Evolutionary conservation across 2,113 vertebrate species (phyloP), one percentile per base, ranked within the genome.

Genomic region (Dipodomys stephensi): DNA sequence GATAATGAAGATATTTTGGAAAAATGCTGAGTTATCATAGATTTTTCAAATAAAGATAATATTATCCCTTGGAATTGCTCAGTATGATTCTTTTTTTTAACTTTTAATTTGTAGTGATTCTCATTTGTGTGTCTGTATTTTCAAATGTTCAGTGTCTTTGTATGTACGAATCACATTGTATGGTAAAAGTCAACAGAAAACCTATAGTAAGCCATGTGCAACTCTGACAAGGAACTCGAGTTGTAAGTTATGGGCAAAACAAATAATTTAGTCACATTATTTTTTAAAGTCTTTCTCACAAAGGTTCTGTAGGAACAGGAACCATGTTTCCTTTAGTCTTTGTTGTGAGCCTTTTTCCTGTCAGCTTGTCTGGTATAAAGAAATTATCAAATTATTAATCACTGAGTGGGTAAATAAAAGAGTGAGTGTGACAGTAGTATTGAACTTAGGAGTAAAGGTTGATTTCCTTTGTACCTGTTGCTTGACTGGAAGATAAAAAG

Each of bases 111-210:
- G 15, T 84, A 77, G 35, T 83, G 82, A 53, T 82, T 81, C 28
- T 79, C 82, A 7, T 92, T 88, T 92, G 62, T 83, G 46, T 39
- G 20, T 79, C 39, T 96, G 5, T 80, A 30, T 84, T 94, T 96
- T 80, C 39, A 90, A 83, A 18, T 64, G 30, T 82, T 69, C 74
- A 28, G 19, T 76, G 11, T 85, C 23, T 87, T 93, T 85, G n/a
- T 39, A 11, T 79, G 0, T 72, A 60, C 13, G 39, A 95, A 44
- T 92, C 30, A 68, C 15, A 25, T 64, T 88, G 53, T 32, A 68
- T 91, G 79, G 74, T 53, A 65, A 49, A 88, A 44, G 27, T 44
- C 69, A 60, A 67, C 19, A 84, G 80, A 87, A 84, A 76, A 57
- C 12, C 27, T 39, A 39, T 44, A 72, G 30, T 39, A 60, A 69